Evolutionary conservation across 2,888 invertebrate genomes (phyloP), one percentile per base, ranked within the genome.

Genomic region (Drosophila affinis): DNA sequence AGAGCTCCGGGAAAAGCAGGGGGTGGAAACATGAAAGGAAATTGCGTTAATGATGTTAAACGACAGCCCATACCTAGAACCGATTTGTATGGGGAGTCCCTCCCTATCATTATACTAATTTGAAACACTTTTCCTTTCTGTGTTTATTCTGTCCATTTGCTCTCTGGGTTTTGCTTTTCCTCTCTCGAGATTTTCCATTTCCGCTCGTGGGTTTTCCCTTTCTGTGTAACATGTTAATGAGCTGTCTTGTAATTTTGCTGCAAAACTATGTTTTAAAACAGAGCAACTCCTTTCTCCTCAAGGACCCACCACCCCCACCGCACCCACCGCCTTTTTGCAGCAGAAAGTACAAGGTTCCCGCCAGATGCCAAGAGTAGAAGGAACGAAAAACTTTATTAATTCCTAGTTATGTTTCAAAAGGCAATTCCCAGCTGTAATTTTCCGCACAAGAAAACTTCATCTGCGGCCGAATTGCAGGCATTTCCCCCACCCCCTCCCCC

Each of bases 11-110:
- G 27, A 46, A 17, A 27, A 12, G 9, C 17, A 53, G 17, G 12
- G 18, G 32, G 72, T 1, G 18, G 18, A 72, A 64, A 64, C 72
- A 76, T 67, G 68, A 76, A 79, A 76, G 75, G 76, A 76, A 78
- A 82, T 71, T 68, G 73, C 79, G 73, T 82, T 73, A 82, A 78
- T 71, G 75, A 69, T 79, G 81, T 70, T 61, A 61, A 77, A 70
- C 74, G 51, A 39, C 64, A 54, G 49, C 46, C 62, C 59, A 62
- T 64, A 34, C 39, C 6, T 7, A 6, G 24, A 47, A 21, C 27
- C n/a, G 21, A 53, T 21, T 44, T 12, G n/a, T 27, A n/a, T n/a
- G 32, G 52, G 34, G 45, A 10, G 9, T 21, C 10, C 51, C 44
- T 44, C 6, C 45, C 10, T 18, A 24, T 46, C 14, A 14, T 39